Conservation (phyloP, 2,797 vertebrate genomes). For the Pristis pectinata region DNA sequence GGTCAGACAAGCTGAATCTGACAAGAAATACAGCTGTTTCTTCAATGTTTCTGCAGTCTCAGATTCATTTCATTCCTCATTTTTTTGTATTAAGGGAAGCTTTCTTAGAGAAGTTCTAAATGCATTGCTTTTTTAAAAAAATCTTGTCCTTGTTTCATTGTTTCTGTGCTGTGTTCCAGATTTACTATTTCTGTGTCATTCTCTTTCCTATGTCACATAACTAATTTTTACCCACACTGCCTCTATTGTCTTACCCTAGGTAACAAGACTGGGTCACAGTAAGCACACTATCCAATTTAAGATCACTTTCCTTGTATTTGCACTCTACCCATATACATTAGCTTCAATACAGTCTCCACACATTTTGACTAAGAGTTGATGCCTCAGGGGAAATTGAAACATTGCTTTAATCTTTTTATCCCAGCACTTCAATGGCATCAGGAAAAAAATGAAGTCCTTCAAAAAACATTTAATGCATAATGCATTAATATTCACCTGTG, state of each 20-base stretch:
- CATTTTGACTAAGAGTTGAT: not conserved
- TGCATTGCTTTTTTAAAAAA: not conserved
- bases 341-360: not conserved
- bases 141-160: not conserved
- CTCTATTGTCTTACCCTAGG: too few species aligned
- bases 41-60: not conserved
- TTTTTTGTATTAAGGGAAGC: not conserved
- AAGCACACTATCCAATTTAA: not conserved
- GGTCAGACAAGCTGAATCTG: not conserved
- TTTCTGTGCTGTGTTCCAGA: not conserved
- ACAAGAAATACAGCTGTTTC: not conserved
- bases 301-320: not conserved
- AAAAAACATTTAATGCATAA: not conserved
- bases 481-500: not conserved
- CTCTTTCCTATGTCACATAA: not conserved
- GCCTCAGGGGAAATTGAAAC: slow-evolving; percentile 1
- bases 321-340: not conserved
- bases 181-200: not conserved
- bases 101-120: not conserved
- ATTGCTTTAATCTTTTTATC: not conserved
- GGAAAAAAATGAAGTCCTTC: not conserved
- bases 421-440: not conserved
- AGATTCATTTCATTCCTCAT: not conserved
- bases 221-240: not conserved
- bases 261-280: not conserved